Conservation (phyloP, 1,140 invertebrate species). For the Forficula auricularia region DNA sequence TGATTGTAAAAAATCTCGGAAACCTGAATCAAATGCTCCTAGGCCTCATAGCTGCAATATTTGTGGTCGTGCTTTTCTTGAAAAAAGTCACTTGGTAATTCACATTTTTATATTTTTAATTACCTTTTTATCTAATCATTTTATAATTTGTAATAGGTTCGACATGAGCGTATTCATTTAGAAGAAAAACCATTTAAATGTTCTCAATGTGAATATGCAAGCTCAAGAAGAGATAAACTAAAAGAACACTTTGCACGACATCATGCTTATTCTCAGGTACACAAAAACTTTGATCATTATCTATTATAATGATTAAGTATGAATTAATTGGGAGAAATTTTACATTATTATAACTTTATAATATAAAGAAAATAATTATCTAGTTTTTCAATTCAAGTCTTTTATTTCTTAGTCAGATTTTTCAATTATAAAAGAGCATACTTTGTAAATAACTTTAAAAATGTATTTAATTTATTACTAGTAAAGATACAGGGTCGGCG, state of each 20-base stretch:
- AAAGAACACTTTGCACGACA: constrained; percentile 47
- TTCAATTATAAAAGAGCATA: too few relatives aligned
- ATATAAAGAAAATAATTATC: too few relatives aligned
- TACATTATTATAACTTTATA: too few relatives aligned
- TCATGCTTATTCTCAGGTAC: constrained; percentile 23
- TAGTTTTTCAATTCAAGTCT: too few relatives aligned
- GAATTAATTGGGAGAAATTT: too few relatives aligned
- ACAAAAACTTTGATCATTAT: too few relatives aligned
- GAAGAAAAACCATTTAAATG: constrained; percentile 38
- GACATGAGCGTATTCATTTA: constrained; percentile 44
- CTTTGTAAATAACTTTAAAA: too few relatives aligned
- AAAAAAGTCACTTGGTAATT: constrained; percentile 43
- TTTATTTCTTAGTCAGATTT: too few relatives aligned
- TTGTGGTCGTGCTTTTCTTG: constrained; percentile 45
- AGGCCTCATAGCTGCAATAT: constrained; percentile 39
- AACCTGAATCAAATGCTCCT: constrained; percentile 45
- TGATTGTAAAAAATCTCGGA: constrained; percentile 43
- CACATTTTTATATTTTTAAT: background rate
- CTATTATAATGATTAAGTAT: too few relatives aligned
- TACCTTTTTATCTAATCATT: background rate
- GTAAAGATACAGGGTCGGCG: too few relatives aligned
- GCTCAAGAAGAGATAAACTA: constrained; percentile 44
- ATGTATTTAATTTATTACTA: too few relatives aligned
- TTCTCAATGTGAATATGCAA: constrained; percentile 44
- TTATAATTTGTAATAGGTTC: constrained; percentile 13